Base-by-base conservation (phyloP, 2,888 invertebrate genomes). In the Caenorhabditis sinica region DNA sequence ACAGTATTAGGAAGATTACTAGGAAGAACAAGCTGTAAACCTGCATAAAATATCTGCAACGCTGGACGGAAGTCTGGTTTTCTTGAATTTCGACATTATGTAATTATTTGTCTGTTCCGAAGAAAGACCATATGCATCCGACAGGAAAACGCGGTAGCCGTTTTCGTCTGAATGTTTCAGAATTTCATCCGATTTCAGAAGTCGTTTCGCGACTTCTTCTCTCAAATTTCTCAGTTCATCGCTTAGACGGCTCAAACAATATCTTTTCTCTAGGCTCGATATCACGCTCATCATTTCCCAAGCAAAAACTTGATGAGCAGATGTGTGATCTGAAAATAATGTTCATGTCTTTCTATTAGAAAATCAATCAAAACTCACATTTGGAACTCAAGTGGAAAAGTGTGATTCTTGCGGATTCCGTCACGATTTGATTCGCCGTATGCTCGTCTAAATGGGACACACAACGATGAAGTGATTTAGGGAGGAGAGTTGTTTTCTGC, bases 381-480 rank as follows among this genome's bases (percentile, higher is more conserved):
- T 58, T 36, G 0, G 82, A 74, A 15, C 58, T 36, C 17, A 82
- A 0, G 63, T 75, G 69, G 63, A 75, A 82, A 0, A 82, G 56
- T 30, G 65, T 53, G 20, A 49, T 56, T 40, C 69, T 74, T 1
- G 58, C 56, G 11, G 58, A 69, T 17, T 49, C 68, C 20, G 40
- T 74, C 23, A 82, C 51, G 8, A 56, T 58, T 23, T n/a, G 8
- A 2, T 6, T 20, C 5, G 73, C 66, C 23, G 73, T 73, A 11
- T 40, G 6, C 25, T 81, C 80, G 13, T 71, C 71, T 17, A 65
- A 28, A 6, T 65, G 30, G 1, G 65, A 33, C 1, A 53, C 25
- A 13, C 40, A 28, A 6, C n/a, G 15, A 8, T 3, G 17, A n/a
- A 51, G 49, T 0, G 17, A 13, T 11, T 20, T 61, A 25, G 49